Evolutionary conservation across 2,888 invertebrate species (phyloP), one percentile per base, ranked within the genome.

Genomic region (Synergus gifuensis): DNA sequence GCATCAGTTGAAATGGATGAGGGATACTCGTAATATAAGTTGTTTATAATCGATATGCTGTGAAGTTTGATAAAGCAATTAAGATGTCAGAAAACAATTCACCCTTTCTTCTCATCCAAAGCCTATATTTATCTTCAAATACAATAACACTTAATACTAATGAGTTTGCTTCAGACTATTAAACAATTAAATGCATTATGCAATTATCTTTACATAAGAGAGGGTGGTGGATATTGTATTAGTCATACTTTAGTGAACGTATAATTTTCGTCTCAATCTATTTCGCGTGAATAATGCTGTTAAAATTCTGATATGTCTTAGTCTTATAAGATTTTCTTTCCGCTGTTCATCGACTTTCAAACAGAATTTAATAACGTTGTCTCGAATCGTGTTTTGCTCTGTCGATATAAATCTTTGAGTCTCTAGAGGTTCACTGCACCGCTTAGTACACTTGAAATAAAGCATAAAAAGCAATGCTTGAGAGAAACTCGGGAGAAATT

Each of bases 21-120:
- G 36, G 36, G 5, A 36, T 36, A 36, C 16, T 7, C 1, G n/a
- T 5, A 14, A 28, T 28, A 28, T 28, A 28, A 54, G n/a, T 54
- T 54, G n/a, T 54, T 54, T 54, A 7, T 16, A 54, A 2, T n/a
- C n/a, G n/a, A 54, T n/a, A 8, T 54, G 2, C 16, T 7, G 7
- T 36, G 5, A 36, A 36, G 36, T 36, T 36, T 36, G 36, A 36
- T 4, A 36, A 36, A 36, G 36, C 36, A 36, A 36, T 36, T 36
- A 64, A 5, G 64, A 40, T 40, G 64, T 64, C 64, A 40, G 63
- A 36, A 63, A 28, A 64, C 40, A 40, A 64, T 40, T n/a, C 36
- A n/a, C 42, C 40, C 36, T 64, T n/a, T 64, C 46, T 49, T 14
- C 16, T 28, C 8, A 22, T 28, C 49, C 3, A 44, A 44, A 16